A percentile compares a stretch with the other conserved stretches of the same genome.
Conservation (phyloP, 2,888 invertebrate genomes). For the Pollenia angustigena region DNA sequence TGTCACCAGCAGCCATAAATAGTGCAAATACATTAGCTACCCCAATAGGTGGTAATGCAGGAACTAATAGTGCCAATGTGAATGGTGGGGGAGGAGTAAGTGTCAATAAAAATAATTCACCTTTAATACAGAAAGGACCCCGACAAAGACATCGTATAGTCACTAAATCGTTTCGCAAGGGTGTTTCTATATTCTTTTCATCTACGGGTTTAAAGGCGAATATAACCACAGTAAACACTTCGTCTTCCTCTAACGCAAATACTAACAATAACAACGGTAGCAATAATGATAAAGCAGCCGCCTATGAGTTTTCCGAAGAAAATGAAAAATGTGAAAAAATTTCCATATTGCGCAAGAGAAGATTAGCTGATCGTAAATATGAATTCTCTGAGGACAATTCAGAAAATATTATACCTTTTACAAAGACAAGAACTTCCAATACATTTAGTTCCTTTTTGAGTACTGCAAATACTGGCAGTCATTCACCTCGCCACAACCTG, state of each 20-base stretch:
- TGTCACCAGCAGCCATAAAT: conserved; percentile 81
- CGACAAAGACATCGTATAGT: conserved; percentile 81
- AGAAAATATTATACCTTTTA: conserved; percentile 86
- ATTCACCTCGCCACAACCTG: conserved; percentile 64
- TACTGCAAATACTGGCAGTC: conserved; percentile 49
- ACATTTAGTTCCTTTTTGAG: conserved; percentile 74
- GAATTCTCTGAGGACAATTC: conserved; percentile 93
- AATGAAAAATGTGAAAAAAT: conserved; percentile 93
- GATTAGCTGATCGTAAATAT: conserved; percentile 95
- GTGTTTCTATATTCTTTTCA: conserved; percentile 76
- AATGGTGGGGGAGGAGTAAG: conserved; percentile 53
- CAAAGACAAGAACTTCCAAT: conserved; percentile 80
- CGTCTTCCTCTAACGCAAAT: conserved; percentile 52
- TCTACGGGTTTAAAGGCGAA: conserved; percentile 76
- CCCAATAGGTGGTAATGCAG: conserved; percentile 27
- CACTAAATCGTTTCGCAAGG: conserved; percentile 83
- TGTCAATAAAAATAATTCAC: conserved; percentile 51
- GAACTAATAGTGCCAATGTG: conserved; percentile 32
- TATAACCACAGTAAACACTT: conserved; percentile 43
- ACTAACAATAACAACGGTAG: conserved; percentile 85
- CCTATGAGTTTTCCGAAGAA: conserved; percentile 94
- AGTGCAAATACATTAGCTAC: conserved; percentile 61
- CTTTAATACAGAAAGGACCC: conserved; percentile 56
- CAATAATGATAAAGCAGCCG: conserved; percentile 84
- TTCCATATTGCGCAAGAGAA: conserved; percentile 92